A percentile compares a stretch with the other conserved stretches of the same genome.
Evolutionary conservation across 2,113 vertebrate species (phyloP).

Genomic region (Hyperopisus bebe): DNA sequence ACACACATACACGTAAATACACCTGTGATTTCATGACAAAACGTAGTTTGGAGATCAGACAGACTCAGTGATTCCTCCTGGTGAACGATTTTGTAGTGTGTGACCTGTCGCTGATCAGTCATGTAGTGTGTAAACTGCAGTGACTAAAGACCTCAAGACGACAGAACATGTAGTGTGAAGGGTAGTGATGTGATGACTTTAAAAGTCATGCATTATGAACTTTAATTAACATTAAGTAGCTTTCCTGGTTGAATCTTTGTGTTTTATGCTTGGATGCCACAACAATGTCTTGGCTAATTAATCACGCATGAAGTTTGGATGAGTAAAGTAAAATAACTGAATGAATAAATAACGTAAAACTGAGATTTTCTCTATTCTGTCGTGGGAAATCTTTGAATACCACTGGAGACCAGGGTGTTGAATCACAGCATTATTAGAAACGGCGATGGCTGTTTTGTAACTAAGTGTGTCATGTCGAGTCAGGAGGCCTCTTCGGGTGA

Average conservation of each 20-base stretch:
- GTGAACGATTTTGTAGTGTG: not conserved
- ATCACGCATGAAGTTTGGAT: not conserved
- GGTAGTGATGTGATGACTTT: not conserved
- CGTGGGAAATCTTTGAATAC: not conserved
- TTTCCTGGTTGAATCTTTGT: not conserved
- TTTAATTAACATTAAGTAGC: not conserved
- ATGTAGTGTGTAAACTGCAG: not conserved
- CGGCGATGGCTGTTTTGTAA: not conserved
- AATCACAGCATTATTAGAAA: not conserved
- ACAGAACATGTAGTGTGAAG: not conserved
- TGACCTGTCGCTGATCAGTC: not conserved
- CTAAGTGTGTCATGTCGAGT: not conserved
- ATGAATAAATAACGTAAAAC: not conserved
- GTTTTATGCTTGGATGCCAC: no score
- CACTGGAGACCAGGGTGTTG: not conserved
- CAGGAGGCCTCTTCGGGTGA: not conserved
- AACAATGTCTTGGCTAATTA: not conserved
- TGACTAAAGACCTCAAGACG: not conserved
- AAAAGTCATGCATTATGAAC: not conserved
- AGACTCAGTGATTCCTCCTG: not conserved
- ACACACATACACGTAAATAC: no score
- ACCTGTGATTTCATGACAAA: not conserved
- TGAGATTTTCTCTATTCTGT: not conserved
- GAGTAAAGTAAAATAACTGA: not conserved
- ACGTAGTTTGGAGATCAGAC: not conserved